Conservation (phyloP, 1,140 invertebrate species). For the Brachionus rubens region DNA sequence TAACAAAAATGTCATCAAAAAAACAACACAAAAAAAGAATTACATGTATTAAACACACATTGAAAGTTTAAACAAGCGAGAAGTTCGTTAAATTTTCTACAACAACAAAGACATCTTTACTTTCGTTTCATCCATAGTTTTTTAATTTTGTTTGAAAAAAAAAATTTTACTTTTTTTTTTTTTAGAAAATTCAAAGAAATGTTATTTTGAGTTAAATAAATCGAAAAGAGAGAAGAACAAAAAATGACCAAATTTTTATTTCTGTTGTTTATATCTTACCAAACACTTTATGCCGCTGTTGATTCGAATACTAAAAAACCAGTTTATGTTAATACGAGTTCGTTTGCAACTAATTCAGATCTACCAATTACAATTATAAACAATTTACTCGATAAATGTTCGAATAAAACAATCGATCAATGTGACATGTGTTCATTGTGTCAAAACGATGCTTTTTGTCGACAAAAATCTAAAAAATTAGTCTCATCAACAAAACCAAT, state of each 20-base stretch:
- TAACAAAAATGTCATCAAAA: too few species aligned
- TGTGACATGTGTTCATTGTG: constrained; percentile 35
- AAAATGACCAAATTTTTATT: neutral
- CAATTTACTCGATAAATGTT: constrained; percentile 2
- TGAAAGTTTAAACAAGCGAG: too few species aligned
- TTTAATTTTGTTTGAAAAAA: neutral
- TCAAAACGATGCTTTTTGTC: constrained; percentile 39
- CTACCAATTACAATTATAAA: neutral
- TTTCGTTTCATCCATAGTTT: constrained; percentile 6
- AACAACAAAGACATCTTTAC: neutral
- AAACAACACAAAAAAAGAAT: too few species aligned
- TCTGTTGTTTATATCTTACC: neutral
- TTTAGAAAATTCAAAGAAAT: constrained; percentile 17
- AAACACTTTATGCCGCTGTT: neutral
- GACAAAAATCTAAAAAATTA: constrained; percentile 17
- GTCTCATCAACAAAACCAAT: neutral
- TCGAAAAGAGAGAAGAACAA: neutral
- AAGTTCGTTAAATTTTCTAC: too few species aligned
- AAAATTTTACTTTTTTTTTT: constrained; percentile 6
- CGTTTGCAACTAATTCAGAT: constrained; percentile 13
- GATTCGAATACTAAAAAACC: neutral
- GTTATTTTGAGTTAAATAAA: constrained; percentile 14
- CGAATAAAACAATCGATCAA: neutral
- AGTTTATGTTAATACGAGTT: neutral
- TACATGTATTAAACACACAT: too few species aligned